phyloP scores from a whole-genome alignment of 1,140 invertebrate species.

The Drosophila leontia region DNA sequence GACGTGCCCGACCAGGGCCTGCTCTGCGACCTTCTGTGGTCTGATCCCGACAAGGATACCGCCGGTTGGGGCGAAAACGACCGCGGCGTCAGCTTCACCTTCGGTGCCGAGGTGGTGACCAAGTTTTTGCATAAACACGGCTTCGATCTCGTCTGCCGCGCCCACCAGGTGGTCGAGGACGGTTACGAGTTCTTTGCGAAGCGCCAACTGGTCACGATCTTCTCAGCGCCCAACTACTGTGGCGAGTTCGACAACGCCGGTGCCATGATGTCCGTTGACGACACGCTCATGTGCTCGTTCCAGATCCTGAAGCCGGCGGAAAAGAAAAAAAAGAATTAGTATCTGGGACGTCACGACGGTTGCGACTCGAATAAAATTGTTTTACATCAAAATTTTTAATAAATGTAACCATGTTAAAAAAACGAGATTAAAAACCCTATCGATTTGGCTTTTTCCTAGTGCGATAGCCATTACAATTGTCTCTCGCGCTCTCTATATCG shows the following conservation, averaged over 20 bases:
- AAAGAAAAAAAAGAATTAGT: slow-evolving; percentile 9
- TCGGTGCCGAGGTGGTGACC: slow-evolving; percentile 12
- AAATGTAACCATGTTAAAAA: slow-evolving; percentile 11
- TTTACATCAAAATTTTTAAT: slow-evolving; percentile 19
- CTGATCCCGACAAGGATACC: slow-evolving; percentile 15
- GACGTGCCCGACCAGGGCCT: slow-evolving; percentile 13
- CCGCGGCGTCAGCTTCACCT: slow-evolving; percentile 12
- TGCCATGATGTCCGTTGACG: slow-evolving; percentile 15
- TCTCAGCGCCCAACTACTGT: slow-evolving; percentile 18
- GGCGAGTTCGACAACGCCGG: slow-evolving; percentile 14
- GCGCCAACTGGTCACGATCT: slow-evolving; percentile 9
- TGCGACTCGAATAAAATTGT: not conserved
- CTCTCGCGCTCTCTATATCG: too few species aligned
- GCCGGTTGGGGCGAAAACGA: slow-evolving; percentile 10
- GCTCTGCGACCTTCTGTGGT: slow-evolving; percentile 10
- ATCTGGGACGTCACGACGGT: not conserved
- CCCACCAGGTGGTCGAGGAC: slow-evolving; percentile 14
- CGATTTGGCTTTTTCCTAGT: too few species aligned
- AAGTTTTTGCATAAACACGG: slow-evolving; percentile 14
- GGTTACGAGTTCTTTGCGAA: slow-evolving; percentile 16
- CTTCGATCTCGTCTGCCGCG: slow-evolving; percentile 12
- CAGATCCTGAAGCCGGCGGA: slow-evolving; percentile 14
- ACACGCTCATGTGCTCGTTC: slow-evolving; percentile 13
- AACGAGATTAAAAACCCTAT: too few species aligned
- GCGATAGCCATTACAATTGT: not conserved